Evolutionary conservation across 2,888 invertebrate genomes (phyloP).

Genomic region (Abrostola triplasia): DNA sequence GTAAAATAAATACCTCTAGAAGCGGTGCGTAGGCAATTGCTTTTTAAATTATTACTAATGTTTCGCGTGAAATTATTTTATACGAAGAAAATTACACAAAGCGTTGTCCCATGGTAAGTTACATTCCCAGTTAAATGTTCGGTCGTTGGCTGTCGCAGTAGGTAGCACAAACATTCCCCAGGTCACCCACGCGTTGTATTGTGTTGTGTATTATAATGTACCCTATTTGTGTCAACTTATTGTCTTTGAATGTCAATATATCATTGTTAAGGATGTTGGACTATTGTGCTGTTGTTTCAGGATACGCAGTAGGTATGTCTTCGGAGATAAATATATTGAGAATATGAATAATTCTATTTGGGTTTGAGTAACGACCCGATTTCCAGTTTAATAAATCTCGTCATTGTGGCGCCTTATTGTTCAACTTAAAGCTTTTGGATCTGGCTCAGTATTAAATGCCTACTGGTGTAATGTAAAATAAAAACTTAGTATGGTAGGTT

Average conservation of each 20-base stretch:
- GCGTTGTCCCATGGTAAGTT: conserved; percentile 26
- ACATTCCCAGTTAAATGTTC: conserved; percentile 38
- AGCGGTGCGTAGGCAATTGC: conserved; percentile 6
- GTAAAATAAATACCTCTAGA: conserved; percentile 3
- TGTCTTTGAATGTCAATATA: conserved; percentile 65
- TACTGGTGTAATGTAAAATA: conserved; percentile 12
- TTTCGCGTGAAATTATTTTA: conserved; percentile 18
- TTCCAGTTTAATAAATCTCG: conserved; percentile 40
- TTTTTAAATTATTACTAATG: conserved; percentile 17
- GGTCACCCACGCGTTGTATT: conserved; percentile 60
- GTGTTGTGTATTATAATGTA: conserved; percentile 64
- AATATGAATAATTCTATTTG: conserved; percentile 51
- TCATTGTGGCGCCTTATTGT: conserved; percentile 34
- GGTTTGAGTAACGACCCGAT: conserved; percentile 42
- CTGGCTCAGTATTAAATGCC: conserved; percentile 27
- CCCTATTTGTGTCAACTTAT: conserved; percentile 69
- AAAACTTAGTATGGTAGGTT: conserved; percentile 32
- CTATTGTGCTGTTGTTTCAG: conserved; percentile 53
- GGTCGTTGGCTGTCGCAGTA: conserved; percentile 41
- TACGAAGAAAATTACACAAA: conserved; percentile 39
- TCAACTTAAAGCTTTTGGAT: conserved; percentile 17
- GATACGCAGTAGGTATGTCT: conserved; percentile 42
- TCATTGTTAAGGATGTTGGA: conserved; percentile 60
- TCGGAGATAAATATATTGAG: conserved; percentile 43
- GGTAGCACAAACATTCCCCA: conserved; percentile 51